Evolutionary conservation across 2,888 invertebrate genomes (phyloP), one percentile per base, ranked within the genome.

Genomic region (Aspidiotus rigidus): DNA sequence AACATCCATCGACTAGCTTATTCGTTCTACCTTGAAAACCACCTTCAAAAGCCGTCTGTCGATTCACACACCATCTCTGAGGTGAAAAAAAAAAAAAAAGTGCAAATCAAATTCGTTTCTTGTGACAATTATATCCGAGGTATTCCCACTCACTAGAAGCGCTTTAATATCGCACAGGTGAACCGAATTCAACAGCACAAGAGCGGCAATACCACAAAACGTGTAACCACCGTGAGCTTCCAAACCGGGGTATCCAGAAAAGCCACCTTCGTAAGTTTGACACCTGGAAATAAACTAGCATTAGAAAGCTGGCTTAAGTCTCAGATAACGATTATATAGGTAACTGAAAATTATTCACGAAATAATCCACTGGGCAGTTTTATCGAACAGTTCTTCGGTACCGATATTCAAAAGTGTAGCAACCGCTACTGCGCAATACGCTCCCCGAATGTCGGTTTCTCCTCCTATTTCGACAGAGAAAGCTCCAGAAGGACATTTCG

Each of bases 221-320:
- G 97, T 89, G 79, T 99, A 99, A n/a, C 99, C 99, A 2, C 99
- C 99, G 80, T 99, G 99, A 7, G 99, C 98, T 79, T 99, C 99
- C 84, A 93, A 86, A 9, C 92, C 93, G 0, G 93, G 93, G 73
- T 84, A 88, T 0, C 96, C 97, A 54, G 90, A 90, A 81, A 99
- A 99, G 0, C 99, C 99, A 57, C 99, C 99, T 80, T 99, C 99
- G 80, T 97, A 99, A 0, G 96, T 95, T 79, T 99, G 98, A 81
- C 98, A 98, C 73, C 89, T 86, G 74, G 64, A 76, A 70, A 59
- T 54, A 59, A 69, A 69, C n/a, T 8, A 55, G 15, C 17, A 17
- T 8, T 17, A 7, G 15, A 55, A 55, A 55, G 15, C n/a, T 55
- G 9, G 1, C 15, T 53, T 5, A 3, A 53, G 15, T 1, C 15